Percentiles rank a stretch among this genome's conserved stretches.
Conservation (phyloP, 1,140 invertebrate species). For the Apis florea region DNA sequence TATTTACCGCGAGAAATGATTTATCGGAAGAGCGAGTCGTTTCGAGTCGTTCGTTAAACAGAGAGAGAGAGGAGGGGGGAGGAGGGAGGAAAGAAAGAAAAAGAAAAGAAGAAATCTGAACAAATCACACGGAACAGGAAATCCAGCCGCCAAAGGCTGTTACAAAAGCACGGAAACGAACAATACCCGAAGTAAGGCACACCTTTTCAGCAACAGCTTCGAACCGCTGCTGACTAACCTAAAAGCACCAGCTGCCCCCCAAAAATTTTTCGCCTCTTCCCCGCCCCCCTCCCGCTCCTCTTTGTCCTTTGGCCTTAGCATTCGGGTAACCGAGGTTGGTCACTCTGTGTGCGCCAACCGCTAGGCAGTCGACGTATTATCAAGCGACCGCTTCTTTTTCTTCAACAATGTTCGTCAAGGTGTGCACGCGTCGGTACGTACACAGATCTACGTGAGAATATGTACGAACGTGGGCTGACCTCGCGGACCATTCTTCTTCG, state of each 20-base stretch:
- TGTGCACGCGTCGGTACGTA: constrained; percentile 49
- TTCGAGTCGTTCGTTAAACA: neutral
- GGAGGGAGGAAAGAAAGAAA: too few relatives aligned
- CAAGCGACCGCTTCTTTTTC: constrained; percentile 62
- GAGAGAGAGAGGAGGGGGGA: rapidly evolving
- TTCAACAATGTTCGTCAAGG: constrained; percentile 49
- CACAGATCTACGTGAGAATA: constrained; percentile 50
- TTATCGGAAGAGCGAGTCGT: too few relatives aligned
- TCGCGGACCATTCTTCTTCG: constrained; percentile 50
- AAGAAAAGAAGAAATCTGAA: neutral
- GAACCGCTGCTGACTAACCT: neutral
- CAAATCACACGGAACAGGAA: constrained; percentile 20
- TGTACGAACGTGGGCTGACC: constrained; percentile 54
- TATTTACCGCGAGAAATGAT: too few relatives aligned
- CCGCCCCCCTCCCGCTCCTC: constrained; percentile 46
- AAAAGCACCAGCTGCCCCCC: constrained; percentile 57
- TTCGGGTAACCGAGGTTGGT: constrained; percentile 11
- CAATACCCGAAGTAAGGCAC: constrained; percentile 15
- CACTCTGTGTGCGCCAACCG: constrained; percentile 38
- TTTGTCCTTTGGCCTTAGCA: constrained; percentile 44
- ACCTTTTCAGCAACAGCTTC: constrained; percentile 24
- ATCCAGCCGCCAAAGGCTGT: constrained; percentile 22
- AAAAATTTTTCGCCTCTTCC: constrained; percentile 50
- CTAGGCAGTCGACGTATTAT: constrained; percentile 56
- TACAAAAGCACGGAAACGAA: constrained; percentile 35